Evolutionary conservation across 2,888 invertebrate species (phyloP), one percentile per base, ranked within the genome.

Genomic region (Drosophila eohydei): DNA sequence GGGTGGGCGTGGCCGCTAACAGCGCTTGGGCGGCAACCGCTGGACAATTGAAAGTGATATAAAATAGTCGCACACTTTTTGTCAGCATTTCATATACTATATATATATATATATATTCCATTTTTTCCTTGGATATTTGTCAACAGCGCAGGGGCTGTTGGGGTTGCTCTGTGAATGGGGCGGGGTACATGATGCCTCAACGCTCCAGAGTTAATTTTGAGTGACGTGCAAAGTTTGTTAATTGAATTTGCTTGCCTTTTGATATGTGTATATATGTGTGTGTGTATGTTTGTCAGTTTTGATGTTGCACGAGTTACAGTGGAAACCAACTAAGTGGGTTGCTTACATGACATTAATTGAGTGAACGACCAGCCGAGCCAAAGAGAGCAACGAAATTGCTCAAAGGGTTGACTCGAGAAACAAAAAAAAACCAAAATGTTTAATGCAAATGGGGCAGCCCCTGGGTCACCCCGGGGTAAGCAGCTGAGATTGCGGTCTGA

Each of bases 311-410:
- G 81, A 71, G 77, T 61, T 80, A 84, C 84, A 84, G 84, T 89
- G 89, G 83, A 76, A 73, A 87, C 88, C 74, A 66, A 71, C 89
- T 85, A 85, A 85, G 84, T 85, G 84, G 89, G 89, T 89, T 84
- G 89, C 88, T 89, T 83, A 89, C 89, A 89, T 87, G 84, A 89
- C 89, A 84, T 89, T 89, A 89, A 84, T 84, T 84, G 89, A 79
- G 84, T 74, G 74, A 78, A 44, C 66, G 72, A 55, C 54, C 75
- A 66, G 63, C 57, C 41, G 21, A 16, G 56, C 30, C 48, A 56
- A 12, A 40, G 40, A 51, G 59, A 43, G 43, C 41, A 26, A 56
- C 38, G 21, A 75, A 75, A 75, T 66, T 75, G 61, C 78, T 73
- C 80, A 80, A 75, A 78, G 78, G 78, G 80, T 75, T 78, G 54